These are phyloP conservation scores for Sinella curviseta DNA, from an alignment of 1,140 invertebrate species.

Conservation along the genomic window DNA sequence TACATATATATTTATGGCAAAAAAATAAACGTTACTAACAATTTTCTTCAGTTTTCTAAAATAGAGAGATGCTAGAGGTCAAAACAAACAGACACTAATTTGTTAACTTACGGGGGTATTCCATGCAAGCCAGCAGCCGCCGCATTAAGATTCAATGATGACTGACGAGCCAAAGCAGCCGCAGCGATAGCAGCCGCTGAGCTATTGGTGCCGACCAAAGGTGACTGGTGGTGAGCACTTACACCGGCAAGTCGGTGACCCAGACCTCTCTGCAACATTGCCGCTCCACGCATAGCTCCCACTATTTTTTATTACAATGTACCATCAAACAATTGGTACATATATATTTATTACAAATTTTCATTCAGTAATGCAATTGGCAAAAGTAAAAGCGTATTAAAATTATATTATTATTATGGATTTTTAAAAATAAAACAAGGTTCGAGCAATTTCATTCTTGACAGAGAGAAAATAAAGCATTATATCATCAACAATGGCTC, in stretches of 20 bases:
- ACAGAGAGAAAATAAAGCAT: neutral
- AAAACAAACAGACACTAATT: slow-evolving; percentile 13
- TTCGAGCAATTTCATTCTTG: neutral
- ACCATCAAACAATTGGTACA: slow-evolving; percentile 24
- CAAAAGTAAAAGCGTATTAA: neutral
- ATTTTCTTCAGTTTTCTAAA: too few relatives aligned
- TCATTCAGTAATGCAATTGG: slow-evolving; percentile 15
- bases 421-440: neutral
- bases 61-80: too few relatives aligned
- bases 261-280: slow-evolving; percentile 66
- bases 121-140: slow-evolving; percentile 72
- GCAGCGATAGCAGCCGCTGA: slow-evolving; percentile 62
- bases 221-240: slow-evolving; percentile 56
- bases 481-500: too few relatives aligned
- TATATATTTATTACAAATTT: neutral
- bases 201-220: slow-evolving; percentile 40
- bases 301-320: slow-evolving; percentile 55
- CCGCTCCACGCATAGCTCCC: slow-evolving; percentile 67
- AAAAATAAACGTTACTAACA: too few relatives aligned
- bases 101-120: slow-evolving; percentile 75
- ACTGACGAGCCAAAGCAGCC: slow-evolving; percentile 68
- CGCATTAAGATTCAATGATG: slow-evolving; percentile 65
- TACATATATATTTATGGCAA: too few relatives aligned
- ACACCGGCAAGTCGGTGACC: slow-evolving; percentile 68
- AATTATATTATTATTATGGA: neutral